These are phyloP conservation scores for Nerophis ophidion DNA, from an alignment of 2,113 vertebrate genomes.

Conservation along the genomic window DNA sequence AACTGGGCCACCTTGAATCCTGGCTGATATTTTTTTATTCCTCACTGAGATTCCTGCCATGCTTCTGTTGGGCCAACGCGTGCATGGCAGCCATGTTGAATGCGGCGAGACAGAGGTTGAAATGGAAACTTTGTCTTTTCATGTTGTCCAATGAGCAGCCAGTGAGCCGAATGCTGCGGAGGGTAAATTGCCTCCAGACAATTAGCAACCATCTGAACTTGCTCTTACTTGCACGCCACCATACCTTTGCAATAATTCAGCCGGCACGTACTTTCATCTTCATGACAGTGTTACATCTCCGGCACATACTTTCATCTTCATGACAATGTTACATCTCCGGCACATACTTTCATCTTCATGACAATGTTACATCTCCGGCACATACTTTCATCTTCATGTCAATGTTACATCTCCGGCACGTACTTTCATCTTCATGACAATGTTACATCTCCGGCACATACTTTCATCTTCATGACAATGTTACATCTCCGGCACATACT, in stretches of 20 bases:
- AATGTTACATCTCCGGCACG: conserved; percentile 12
- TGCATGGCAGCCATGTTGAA: too few relatives aligned
- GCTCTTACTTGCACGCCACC: conserved; percentile 19
- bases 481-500: conserved; percentile 24
- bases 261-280: too few relatives aligned
- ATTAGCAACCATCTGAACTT: conserved; percentile 25
- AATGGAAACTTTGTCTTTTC: neutral
- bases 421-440: conserved; percentile 32
- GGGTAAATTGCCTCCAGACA: conserved; percentile 23
- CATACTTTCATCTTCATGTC: too few relatives aligned
- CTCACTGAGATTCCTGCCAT: neutral
- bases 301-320: too few relatives aligned
- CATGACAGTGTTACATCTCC: too few relatives aligned
- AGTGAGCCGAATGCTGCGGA: neutral
- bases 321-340: conserved; percentile 1
- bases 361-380: too few relatives aligned
- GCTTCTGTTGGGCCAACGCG: neutral
- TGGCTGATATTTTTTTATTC: too few relatives aligned
- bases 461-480: too few relatives aligned
- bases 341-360: conserved; percentile 38
- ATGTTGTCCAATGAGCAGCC: neutral
- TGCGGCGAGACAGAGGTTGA: too few relatives aligned
- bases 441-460: too few relatives aligned
- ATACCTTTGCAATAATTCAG: neutral
- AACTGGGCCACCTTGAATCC: too few relatives aligned